Conservation (phyloP, 2,797 vertebrate genomes). For the Siniperca scherzeri region DNA sequence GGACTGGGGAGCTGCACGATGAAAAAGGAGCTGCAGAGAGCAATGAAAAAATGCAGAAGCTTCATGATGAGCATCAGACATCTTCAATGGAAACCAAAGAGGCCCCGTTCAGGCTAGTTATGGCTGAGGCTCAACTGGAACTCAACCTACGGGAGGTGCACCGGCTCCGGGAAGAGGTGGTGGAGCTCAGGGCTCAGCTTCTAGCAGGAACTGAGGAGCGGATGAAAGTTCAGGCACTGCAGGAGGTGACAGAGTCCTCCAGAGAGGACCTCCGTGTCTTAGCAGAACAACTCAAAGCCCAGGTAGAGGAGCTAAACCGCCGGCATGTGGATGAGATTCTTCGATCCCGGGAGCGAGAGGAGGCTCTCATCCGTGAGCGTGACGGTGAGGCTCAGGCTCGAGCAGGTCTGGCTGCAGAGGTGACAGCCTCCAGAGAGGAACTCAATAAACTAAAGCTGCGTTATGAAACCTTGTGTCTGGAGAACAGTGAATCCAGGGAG, state of each 20-base stretch:
- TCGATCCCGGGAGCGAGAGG: conserved; percentile 86
- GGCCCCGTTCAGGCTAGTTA: conserved; percentile 76
- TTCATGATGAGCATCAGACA: conserved; percentile 44
- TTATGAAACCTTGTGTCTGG: conserved; percentile 82
- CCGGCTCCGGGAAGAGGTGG: conserved; percentile 85
- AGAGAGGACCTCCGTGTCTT: conserved; percentile 86
- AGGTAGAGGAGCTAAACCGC: conserved; percentile 90
- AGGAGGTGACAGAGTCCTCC: conserved; percentile 82
- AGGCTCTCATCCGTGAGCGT: conserved; percentile 78
- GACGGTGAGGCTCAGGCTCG: conserved; percentile 78
- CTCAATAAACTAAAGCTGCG: conserved; percentile 81
- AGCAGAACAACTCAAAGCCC: conserved; percentile 86
- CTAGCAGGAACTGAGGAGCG: conserved; percentile 81
- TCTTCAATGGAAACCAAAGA: conserved; percentile 75
- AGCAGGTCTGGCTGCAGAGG: conserved; percentile 78
- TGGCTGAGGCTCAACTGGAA: conserved; percentile 89
- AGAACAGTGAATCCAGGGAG: conserved; percentile 89
- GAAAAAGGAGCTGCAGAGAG: conserved; percentile 84
- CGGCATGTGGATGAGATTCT: conserved; percentile 89
- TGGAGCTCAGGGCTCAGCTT: conserved; percentile 88
- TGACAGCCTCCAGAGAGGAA: conserved; percentile 84
- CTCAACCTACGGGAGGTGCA: conserved; percentile 84
- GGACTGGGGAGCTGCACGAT: conserved; percentile 67
- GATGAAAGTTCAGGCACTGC: conserved; percentile 86
- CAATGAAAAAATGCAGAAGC: conserved; percentile 73